Conservation (phyloP, 2,797 vertebrate genomes). For the Spatula versicolor region DNA sequence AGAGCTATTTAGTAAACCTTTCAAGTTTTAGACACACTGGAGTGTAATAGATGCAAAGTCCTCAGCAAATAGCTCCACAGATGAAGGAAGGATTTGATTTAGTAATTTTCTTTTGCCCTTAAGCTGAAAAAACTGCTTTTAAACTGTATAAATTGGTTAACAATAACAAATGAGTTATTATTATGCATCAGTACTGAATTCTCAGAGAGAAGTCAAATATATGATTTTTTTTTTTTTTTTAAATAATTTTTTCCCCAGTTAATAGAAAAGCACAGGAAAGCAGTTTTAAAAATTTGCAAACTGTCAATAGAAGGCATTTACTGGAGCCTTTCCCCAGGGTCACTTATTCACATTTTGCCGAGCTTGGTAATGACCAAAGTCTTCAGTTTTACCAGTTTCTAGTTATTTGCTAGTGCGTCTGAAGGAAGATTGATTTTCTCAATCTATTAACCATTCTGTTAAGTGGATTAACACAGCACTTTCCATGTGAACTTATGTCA, state of each 20-base stretch:
- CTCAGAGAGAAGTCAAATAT: not conserved
- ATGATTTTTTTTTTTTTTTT: not conserved
- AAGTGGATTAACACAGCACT: not conserved
- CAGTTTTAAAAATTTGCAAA: not conserved
- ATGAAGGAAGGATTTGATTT: not conserved
- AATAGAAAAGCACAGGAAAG: not conserved
- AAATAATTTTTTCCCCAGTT: not conserved
- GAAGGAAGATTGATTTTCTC: not conserved
- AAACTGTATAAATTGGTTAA: not conserved
- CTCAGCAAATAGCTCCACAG: not conserved
- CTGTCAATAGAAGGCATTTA: not conserved
- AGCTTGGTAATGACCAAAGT: not conserved
- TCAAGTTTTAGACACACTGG: not conserved
- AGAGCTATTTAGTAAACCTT: not conserved
- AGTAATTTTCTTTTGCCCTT: not conserved
- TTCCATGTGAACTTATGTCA: not conserved
- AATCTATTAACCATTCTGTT: not conserved
- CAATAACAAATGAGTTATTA: not conserved
- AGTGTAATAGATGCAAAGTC: not conserved
- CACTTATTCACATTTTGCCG: not conserved
- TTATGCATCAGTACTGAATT: not conserved
- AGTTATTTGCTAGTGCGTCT: not conserved
- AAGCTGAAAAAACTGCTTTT: not conserved
- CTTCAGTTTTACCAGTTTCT: not conserved
- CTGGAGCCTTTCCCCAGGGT: not conserved